A percentile compares a stretch with the other conserved stretches of the same genome.
These are phyloP conservation scores for Pharmacophagus antenor DNA, from an alignment of 2,888 invertebrate species.

Conservation along the genomic window DNA sequence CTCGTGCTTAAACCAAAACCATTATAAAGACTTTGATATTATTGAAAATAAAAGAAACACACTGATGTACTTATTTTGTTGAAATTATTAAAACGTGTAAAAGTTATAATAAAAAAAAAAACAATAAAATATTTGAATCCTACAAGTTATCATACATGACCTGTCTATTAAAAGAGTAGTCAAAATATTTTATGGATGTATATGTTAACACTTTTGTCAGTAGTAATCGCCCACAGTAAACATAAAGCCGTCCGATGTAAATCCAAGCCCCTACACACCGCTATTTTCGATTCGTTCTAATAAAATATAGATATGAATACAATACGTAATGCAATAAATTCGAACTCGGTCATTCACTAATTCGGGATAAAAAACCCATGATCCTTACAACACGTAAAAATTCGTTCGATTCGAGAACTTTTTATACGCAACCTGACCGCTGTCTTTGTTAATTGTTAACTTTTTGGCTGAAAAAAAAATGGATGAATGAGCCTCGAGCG, in stretches of 20 bases:
- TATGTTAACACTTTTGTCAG: constrained; percentile 78
- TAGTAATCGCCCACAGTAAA: constrained; percentile 65
- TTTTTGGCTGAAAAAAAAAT: constrained; percentile 62
- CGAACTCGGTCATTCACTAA: constrained; percentile 50
- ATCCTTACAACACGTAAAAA: constrained; percentile 53
- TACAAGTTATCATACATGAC: constrained; percentile 27
- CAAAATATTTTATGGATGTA: constrained; percentile 77
- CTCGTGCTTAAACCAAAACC: not conserved
- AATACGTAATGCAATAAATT: constrained; percentile 69
- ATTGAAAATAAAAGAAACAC: not conserved
- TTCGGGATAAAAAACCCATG: constrained; percentile 46
- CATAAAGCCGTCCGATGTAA: constrained; percentile 71
- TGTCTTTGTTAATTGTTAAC: constrained; percentile 71
- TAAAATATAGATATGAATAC: constrained; percentile 76
- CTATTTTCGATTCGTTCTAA: constrained; percentile 54
- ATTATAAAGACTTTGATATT: not conserved
- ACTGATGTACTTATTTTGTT: not conserved
- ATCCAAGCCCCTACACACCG: constrained; percentile 64
- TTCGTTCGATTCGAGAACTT: constrained; percentile 44
- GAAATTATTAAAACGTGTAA: no score
- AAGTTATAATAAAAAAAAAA: not conserved
- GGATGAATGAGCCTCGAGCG: constrained; percentile 61
- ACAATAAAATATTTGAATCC: not conserved
- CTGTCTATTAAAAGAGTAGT: constrained; percentile 68
- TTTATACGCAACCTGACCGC: constrained; percentile 71